Evolutionary conservation across 2,113 vertebrate genomes (phyloP), one percentile per base, ranked within the genome.

Genomic region (Pollachius pollachius): DNA sequence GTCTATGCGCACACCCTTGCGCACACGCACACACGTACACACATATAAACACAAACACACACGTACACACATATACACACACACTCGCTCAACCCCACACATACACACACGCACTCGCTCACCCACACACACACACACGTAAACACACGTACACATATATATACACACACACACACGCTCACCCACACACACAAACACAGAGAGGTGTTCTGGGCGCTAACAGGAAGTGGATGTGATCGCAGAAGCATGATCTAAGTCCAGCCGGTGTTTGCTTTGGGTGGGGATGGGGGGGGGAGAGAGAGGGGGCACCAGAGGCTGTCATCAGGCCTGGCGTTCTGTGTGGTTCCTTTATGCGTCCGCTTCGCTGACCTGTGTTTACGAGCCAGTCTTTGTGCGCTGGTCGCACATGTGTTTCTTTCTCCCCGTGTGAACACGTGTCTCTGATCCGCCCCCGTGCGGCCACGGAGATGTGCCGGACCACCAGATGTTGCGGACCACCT

Each of bases 221-320:
- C 87, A 90, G 87, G 89, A 90, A 90, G 81, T 89, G 81, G 81
- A 84, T 81, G 75, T 89, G 82, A 88, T 89, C 86, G 84, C 87
- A 88, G 81, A 89, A 87, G 85, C 85, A 88, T 90, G 89, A 90
- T 87, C 88, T 91, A 89, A 90, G 85, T 64, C 86, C 78, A 83
- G 87, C 86, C 87, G 84, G 85, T 89, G 86, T 88, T 90, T 89
- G 87, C 89, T 73, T 79, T 90, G 89, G 77, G 85, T 92, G 88
- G 88, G 89, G 89, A 90, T 81, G 75, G 73, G 81, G 84, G 83
- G 86, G 85, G 86, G 85, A 66, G 79, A 86, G 87, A 86, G 27
- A 89, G 88, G 87, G 89, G 87, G 89, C 89, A 79, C 87, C 67
- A 84, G 86, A 89, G 85, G 86, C 87, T 71, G 84, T 85, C 78